Percentiles rank a stretch among this genome's conserved stretches.
Evolutionary conservation across 92 coral and sea anemone species (phyloP).

Genomic region (Zoanthus gigantus): DNA sequence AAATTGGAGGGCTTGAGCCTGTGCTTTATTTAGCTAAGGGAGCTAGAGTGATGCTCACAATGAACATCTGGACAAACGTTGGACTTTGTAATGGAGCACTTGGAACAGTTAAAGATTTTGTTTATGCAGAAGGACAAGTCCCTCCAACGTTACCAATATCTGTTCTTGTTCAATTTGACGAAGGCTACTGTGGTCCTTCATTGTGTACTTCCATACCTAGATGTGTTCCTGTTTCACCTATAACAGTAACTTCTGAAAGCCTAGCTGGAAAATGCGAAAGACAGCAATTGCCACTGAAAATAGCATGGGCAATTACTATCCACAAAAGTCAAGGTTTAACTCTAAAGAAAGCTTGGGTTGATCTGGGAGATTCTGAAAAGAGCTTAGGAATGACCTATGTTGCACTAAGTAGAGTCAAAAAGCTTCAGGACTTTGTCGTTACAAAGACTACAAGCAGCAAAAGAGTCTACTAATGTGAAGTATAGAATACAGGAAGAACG

Average conservation of each 20-base stretch:
- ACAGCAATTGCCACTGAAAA: conserved; percentile 62
- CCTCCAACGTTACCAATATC: conserved; percentile 61
- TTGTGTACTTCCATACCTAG: conserved; percentile 7
- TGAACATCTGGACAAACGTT: conserved; percentile 19
- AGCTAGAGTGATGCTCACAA: background rate
- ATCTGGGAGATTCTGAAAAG: background rate
- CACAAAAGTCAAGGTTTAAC: background rate
- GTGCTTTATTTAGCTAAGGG: background rate
- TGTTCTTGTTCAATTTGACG: conserved; percentile 63
- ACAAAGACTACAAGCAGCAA: conserved; percentile 54
- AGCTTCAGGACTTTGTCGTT: conserved; percentile 54
- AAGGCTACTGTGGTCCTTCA: conserved; percentile 22
- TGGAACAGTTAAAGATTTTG: conserved; percentile 56
- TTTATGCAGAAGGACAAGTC: conserved; percentile 53
- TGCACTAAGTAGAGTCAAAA: conserved; percentile 47
- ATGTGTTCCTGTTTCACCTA: conserved; percentile 47
- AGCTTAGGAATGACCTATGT: conserved; percentile 12
- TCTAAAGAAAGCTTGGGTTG: background rate
- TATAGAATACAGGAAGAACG: conserved; percentile 23
- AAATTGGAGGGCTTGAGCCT: conserved; percentile 55
- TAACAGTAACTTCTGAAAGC: conserved; percentile 52
- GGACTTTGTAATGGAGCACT: conserved; percentile 49
- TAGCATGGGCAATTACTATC: too few relatives aligned
- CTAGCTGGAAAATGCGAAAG: conserved; percentile 58
- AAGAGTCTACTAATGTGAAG: conserved; percentile 32